phyloP scores from a whole-genome alignment of 2,113 vertebrate species.

The Brachionichthys hirsutus region DNA sequence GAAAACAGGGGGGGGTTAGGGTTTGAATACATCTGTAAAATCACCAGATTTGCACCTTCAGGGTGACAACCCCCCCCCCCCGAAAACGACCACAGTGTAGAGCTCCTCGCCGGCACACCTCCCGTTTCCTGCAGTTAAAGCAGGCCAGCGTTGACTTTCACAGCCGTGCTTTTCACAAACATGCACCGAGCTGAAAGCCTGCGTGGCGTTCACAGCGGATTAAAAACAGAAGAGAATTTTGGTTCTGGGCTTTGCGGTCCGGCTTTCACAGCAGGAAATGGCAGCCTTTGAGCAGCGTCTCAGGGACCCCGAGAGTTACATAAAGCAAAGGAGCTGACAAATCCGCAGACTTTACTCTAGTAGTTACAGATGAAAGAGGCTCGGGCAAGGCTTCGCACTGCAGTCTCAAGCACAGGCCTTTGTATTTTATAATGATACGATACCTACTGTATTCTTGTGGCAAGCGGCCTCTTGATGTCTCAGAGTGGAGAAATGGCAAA shows the following conservation, averaged over 20 bases:
- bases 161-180: conserved; percentile 12
- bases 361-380: conserved; percentile 45
- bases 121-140: too few species aligned
- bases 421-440: conserved; percentile 50
- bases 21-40: background rate
- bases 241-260: conserved; percentile 34
- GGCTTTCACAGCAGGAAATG: conserved; percentile 32
- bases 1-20: conserved; percentile 46
- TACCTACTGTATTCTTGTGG: conserved; percentile 54
- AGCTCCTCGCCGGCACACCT: background rate
- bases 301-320: conserved; percentile 51
- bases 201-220: conserved; percentile 15
- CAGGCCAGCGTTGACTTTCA: too few species aligned
- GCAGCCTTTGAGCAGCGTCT: conserved; percentile 27
- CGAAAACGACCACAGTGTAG: background rate
- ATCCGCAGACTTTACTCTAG: conserved; percentile 33
- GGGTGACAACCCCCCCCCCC: too few species aligned
- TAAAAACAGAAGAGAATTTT: conserved; percentile 27
- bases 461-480: conserved; percentile 46
- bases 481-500: conserved; percentile 33
- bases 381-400: conserved; percentile 45
- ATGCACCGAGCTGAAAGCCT: conserved; percentile 9
- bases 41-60: background rate
- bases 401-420: conserved; percentile 49
- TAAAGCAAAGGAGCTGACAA: conserved; percentile 35